Percentiles rank a stretch among this genome's conserved stretches.
Evolutionary conservation across 2,113 vertebrate genomes (phyloP).

Genomic region (Hemibagrus wyckioides): DNA sequence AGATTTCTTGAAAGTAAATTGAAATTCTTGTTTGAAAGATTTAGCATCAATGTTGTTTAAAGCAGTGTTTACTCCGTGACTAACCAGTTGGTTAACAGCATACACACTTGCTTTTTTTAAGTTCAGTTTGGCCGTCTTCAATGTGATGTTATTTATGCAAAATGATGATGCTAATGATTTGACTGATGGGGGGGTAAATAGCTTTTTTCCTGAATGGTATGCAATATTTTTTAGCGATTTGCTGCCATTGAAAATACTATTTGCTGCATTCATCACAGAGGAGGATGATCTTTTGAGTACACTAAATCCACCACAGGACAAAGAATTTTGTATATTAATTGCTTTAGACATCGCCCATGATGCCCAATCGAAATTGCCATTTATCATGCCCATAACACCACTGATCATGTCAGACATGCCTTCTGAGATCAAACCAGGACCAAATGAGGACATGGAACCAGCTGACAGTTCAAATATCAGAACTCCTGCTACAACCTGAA

Average conservation of each 20-base stretch:
- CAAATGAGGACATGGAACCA: conserved; percentile 35
- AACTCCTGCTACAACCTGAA: conserved; percentile 47
- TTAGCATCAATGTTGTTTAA: conserved; percentile 34
- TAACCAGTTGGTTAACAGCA: conserved; percentile 38
- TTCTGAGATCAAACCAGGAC: conserved; percentile 39
- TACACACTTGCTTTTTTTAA: conserved; percentile 29
- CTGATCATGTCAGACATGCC: conserved; percentile 52
- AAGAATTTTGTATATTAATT: conserved; percentile 38
- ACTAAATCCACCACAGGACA: conserved; percentile 39
- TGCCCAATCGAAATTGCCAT: conserved; percentile 48
- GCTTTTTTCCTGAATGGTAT: conserved; percentile 34
- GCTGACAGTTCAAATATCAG: conserved; percentile 32
- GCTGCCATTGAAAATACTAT: conserved; percentile 19
- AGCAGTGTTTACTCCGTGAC: conserved; percentile 2
- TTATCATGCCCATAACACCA: conserved; percentile 48
- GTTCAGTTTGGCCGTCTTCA: background rate
- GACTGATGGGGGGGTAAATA: conserved; percentile 1
- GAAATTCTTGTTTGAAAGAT: conserved; percentile 4
- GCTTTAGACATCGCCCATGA: conserved; percentile 50
- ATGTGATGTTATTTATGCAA: background rate
- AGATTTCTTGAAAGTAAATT: background rate
- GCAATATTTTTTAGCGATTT: conserved; percentile 34
- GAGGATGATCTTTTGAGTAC: background rate
- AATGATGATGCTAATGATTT: background rate
- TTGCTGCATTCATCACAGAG: background rate